Conservation (phyloP, 1,140 invertebrate genomes). For the Acromyrmex echinatior region DNA sequence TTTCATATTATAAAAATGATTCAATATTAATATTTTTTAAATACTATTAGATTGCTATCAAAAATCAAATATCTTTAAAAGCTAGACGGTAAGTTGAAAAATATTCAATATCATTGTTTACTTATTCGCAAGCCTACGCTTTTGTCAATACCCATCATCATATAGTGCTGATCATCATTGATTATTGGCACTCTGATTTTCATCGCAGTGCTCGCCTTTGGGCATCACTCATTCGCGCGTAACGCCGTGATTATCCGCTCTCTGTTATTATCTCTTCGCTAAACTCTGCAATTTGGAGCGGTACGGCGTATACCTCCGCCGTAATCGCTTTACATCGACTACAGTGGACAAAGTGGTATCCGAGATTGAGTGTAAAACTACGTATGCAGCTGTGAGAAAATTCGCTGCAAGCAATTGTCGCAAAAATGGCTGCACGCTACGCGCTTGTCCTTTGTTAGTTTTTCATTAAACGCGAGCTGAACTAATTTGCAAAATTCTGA, state of each 20-base stretch:
- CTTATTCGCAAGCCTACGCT: not conserved
- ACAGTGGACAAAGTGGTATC: slow-evolving; percentile 45
- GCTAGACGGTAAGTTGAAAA: not conserved
- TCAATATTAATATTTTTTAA: not conserved
- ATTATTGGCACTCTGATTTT: slow-evolving; percentile 54
- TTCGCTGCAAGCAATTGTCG: slow-evolving; percentile 19
- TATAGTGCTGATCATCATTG: slow-evolving; percentile 18
- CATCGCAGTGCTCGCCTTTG: slow-evolving; percentile 11
- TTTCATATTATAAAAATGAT: not conserved
- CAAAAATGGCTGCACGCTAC: not conserved
- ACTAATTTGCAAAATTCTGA: not conserved
- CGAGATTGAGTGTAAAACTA: slow-evolving; percentile 46
- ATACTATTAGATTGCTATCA: not conserved
- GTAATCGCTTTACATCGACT: slow-evolving; percentile 42
- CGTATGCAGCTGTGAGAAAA: slow-evolving; percentile 5
- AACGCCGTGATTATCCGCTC: slow-evolving; percentile 50
- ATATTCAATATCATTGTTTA: slow-evolving; percentile 28
- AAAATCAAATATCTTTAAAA: not conserved
- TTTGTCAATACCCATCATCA: slow-evolving; percentile 18
- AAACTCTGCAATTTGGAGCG: slow-evolving; percentile 59
- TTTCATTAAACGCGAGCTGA: not conserved
- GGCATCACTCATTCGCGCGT: slow-evolving; percentile 54
- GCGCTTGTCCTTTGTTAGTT: slow-evolving; percentile 11
- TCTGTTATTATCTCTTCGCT: slow-evolving; percentile 54
- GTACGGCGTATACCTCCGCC: slow-evolving; percentile 29